Conservation (phyloP, 2,797 vertebrate species). For the Loris lydekkerianus region DNA sequence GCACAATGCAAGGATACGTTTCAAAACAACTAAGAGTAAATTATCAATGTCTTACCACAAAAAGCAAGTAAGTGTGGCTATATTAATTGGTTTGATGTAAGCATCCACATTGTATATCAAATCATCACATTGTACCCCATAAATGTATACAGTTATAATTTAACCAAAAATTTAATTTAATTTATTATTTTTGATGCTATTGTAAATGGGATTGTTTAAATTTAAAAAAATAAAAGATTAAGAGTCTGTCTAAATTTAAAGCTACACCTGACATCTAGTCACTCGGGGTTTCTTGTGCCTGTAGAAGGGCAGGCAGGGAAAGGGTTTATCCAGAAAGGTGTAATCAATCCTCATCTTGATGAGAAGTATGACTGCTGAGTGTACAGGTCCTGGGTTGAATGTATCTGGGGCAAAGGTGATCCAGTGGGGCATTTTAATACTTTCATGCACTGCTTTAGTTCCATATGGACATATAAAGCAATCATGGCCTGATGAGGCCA, state of each 20-base stretch:
- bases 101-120: no score
- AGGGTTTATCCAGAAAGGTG: not conserved
- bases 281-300: not conserved
- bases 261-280: not conserved
- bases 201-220: no score
- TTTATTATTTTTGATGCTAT: no score
- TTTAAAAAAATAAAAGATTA: not conserved
- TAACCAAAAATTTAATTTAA: no score
- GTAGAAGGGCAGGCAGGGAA: not conserved
- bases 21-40: no score
- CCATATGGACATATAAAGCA: not conserved
- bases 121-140: no score
- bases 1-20: no score
- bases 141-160: no score
- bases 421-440: not conserved
- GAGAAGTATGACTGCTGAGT: not conserved
- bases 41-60: no score
- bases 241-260: constrained; percentile 12
- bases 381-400: not conserved
- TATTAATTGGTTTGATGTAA: no score
- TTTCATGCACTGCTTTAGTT: not conserved
- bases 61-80: no score
- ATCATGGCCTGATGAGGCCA: not conserved
- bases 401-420: not conserved
- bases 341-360: not conserved